Evolutionary conservation across 2,113 vertebrate genomes (phyloP).

Genomic region (Psettodes erumei): DNA sequence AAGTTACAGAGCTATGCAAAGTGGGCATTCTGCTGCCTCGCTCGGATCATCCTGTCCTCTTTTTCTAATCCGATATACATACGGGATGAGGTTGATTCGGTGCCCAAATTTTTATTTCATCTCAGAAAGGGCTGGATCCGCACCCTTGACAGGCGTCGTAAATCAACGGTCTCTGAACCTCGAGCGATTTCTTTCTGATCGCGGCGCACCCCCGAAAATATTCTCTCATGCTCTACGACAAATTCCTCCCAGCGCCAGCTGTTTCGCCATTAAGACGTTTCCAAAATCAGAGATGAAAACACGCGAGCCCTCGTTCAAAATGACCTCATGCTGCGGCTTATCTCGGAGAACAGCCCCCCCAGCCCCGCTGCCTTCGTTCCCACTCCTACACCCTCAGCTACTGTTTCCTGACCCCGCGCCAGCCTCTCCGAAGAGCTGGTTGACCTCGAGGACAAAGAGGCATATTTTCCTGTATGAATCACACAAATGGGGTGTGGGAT

Average conservation of each 20-base stretch:
- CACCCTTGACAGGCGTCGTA: slow-evolving; percentile 12
- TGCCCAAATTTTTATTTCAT: slow-evolving; percentile 3
- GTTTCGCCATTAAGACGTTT: slow-evolving; percentile 38
- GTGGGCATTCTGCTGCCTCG: slow-evolving; percentile 4
- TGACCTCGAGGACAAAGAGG: slow-evolving; percentile 76
- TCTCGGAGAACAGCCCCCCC: slow-evolving; percentile 46
- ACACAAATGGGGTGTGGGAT: slow-evolving; percentile 75
- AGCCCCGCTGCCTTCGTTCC: slow-evolving; percentile 52
- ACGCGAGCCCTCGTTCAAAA: slow-evolving; percentile 46
- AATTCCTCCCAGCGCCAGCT: slow-evolving; percentile 44
- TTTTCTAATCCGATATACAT: slow-evolving; percentile 13
- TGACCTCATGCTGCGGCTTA: slow-evolving; percentile 69
- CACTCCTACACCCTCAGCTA: slow-evolving; percentile 72
- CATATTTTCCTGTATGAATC: slow-evolving; percentile 83
- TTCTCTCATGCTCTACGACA: slow-evolving; percentile 21
- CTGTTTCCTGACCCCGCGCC: slow-evolving; percentile 72
- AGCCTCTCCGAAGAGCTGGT: slow-evolving; percentile 70
- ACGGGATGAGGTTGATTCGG: slow-evolving; percentile 6
- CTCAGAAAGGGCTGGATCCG: not conserved
- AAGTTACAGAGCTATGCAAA: slow-evolving; percentile 4
- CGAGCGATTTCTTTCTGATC: not conserved
- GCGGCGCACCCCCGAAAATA: slow-evolving; percentile 8
- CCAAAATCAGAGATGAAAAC: slow-evolving; percentile 48
- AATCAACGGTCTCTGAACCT: not conserved
- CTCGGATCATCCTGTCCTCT: not conserved